These are phyloP conservation scores for Cuniculus paca DNA, from an alignment of 2,797 vertebrate species.

Conservation along the genomic window DNA sequence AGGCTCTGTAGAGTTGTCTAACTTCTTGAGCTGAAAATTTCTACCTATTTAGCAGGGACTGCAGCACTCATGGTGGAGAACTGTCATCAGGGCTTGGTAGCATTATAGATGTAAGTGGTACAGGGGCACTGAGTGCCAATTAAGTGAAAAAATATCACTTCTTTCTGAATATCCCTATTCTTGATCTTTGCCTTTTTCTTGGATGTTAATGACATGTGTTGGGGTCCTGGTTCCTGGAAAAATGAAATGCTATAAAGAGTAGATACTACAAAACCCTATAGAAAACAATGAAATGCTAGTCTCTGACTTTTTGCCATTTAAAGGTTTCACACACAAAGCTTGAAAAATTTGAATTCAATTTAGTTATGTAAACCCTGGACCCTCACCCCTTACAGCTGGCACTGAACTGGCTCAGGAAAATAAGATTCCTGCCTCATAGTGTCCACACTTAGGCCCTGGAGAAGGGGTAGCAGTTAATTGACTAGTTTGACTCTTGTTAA, in stretches of 20 bases:
- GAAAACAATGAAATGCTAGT: background rate
- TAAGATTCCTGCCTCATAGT: background rate
- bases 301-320: background rate
- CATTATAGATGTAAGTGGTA: background rate
- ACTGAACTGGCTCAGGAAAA: background rate
- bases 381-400: background rate
- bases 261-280: background rate
- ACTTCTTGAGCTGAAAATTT: background rate
- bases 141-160: background rate
- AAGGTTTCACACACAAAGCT: background rate
- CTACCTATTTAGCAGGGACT: background rate
- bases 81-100: background rate
- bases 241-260: background rate
- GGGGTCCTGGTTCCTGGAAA: background rate
- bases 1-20: background rate
- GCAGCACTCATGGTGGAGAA: background rate
- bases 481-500: constrained; percentile 59
- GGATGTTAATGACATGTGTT: background rate
- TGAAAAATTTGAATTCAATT: background rate
- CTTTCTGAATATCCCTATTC: background rate
- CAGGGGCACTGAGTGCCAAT: background rate
- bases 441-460: too few species aligned
- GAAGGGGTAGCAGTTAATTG: constrained; percentile 18
- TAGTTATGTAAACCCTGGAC: background rate
- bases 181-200: background rate